These are phyloP conservation scores for Prosopocoilus inquinatus DNA, from an alignment of 2,888 invertebrate species.

Conservation along the genomic window DNA sequence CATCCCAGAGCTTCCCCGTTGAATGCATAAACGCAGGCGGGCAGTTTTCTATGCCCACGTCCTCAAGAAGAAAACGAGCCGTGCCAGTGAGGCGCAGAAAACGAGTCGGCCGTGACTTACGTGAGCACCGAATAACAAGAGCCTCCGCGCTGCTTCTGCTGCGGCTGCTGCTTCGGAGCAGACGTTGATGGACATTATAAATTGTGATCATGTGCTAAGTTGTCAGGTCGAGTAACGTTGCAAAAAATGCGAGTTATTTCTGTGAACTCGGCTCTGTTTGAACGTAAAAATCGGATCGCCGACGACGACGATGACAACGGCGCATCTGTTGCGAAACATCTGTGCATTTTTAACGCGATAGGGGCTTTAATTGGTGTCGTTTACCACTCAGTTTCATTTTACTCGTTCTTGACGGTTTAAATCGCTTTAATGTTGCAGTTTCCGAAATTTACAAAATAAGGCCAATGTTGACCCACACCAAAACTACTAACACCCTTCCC, in stretches of 20 bases:
- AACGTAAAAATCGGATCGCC: background rate
- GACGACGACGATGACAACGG: background rate
- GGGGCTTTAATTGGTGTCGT: background rate
- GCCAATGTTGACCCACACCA: too few relatives aligned
- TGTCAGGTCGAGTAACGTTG: slow-evolving; percentile 27
- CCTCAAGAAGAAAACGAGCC: too few relatives aligned
- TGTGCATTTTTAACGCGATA: slow-evolving; percentile 1
- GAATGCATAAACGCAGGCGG: background rate
- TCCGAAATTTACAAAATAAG: too few relatives aligned
- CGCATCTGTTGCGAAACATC: slow-evolving; percentile 1
- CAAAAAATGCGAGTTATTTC: slow-evolving; percentile 24
- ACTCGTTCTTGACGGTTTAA: too few relatives aligned
- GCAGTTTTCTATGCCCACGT: background rate
- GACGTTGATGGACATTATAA: slow-evolving; percentile 40
- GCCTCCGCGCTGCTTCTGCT: background rate
- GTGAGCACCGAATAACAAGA: background rate
- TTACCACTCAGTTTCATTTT: too few relatives aligned
- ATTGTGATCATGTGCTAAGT: slow-evolving; percentile 42
- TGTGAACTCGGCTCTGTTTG: slow-evolving; percentile 21
- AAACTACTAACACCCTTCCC: too few relatives aligned
- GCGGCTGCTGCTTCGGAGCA: background rate
- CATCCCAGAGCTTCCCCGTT: background rate
- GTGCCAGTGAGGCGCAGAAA: background rate
- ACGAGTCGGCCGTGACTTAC: background rate
- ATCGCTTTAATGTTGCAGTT: too few relatives aligned